These are phyloP conservation scores for Byasa hedistus DNA, from an alignment of 2,888 invertebrate species.

Conservation along the genomic window DNA sequence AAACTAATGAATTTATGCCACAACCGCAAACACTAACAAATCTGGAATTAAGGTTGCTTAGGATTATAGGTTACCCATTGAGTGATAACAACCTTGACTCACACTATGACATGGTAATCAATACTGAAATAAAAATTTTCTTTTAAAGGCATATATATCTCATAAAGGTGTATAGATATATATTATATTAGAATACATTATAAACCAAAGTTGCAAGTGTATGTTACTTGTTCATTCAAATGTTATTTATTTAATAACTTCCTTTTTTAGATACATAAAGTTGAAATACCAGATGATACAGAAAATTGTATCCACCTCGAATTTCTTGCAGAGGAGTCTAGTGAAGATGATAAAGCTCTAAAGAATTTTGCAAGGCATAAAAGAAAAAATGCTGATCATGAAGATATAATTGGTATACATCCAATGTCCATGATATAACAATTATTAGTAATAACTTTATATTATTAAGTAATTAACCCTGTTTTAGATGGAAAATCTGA, in stretches of 20 bases:
- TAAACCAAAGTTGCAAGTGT: too few relatives aligned
- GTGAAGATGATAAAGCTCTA: conserved; percentile 35
- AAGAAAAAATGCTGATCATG: conserved; percentile 38
- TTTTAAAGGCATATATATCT: background rate
- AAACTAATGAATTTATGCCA: conserved; percentile 35
- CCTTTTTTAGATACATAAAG: conserved; percentile 34
- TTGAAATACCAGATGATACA: conserved; percentile 33
- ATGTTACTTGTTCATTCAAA: too few relatives aligned
- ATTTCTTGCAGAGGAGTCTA: conserved; percentile 33
- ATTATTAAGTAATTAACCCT: too few relatives aligned
- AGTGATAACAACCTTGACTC: conserved; percentile 37
- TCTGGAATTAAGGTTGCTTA: conserved; percentile 44
- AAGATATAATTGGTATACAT: conserved; percentile 32
- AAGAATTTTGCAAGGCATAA: conserved; percentile 32
- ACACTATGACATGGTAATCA: conserved; percentile 40
- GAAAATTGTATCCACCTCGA: conserved; percentile 31
- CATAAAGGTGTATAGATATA: too few relatives aligned
- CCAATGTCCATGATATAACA: too few relatives aligned
- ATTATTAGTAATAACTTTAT: too few relatives aligned
- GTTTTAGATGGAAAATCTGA: conserved; percentile 37
- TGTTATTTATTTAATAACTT: background rate
- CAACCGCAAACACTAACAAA: conserved; percentile 35
- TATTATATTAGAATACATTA: too few relatives aligned
- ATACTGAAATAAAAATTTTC: background rate
- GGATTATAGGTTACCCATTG: conserved; percentile 46